Conservation (phyloP, 2,888 invertebrate genomes). For the Sipha maydis region DNA sequence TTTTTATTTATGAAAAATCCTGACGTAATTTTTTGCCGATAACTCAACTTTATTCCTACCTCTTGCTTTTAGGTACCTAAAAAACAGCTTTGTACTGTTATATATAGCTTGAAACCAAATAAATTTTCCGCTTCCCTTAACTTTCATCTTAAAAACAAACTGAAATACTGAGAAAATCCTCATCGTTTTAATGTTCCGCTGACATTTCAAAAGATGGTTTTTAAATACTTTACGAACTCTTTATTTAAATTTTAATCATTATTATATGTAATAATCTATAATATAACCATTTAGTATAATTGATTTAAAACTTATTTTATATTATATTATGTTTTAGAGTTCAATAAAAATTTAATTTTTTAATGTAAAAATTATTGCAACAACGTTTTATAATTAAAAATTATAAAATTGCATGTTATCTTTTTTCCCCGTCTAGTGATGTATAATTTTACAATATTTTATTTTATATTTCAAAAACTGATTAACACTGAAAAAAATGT, state of each 20-base stretch:
- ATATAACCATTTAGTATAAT: not conserved
- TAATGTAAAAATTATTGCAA: not conserved
- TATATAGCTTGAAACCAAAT: conserved; percentile 17
- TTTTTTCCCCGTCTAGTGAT: not conserved
- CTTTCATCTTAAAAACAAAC: conserved; percentile 40
- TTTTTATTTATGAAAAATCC: conserved; percentile 42
- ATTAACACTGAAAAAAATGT: too few relatives aligned
- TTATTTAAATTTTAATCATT: conserved; percentile 17
- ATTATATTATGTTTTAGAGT: not conserved
- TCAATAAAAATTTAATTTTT: not conserved
- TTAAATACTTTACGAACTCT: conserved; percentile 20
- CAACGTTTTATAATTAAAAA: not conserved
- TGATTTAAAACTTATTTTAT: conserved; percentile 11
- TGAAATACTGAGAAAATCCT: conserved; percentile 1
- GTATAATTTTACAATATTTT: not conserved
- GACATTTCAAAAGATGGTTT: conserved; percentile 22
- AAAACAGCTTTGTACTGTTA: conserved; percentile 1
- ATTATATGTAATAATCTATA: conserved; percentile 8
- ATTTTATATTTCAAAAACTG: too few relatives aligned
- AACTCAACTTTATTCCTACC: conserved; percentile 28
- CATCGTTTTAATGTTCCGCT: conserved; percentile 10
- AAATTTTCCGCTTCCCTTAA: conserved; percentile 33
- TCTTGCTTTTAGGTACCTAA: not conserved
- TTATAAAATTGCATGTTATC: too few relatives aligned
- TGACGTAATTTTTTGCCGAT: conserved; percentile 30